phyloP scores from a whole-genome alignment of 1,140 invertebrate species.

The Danaus plexippus region DNA sequence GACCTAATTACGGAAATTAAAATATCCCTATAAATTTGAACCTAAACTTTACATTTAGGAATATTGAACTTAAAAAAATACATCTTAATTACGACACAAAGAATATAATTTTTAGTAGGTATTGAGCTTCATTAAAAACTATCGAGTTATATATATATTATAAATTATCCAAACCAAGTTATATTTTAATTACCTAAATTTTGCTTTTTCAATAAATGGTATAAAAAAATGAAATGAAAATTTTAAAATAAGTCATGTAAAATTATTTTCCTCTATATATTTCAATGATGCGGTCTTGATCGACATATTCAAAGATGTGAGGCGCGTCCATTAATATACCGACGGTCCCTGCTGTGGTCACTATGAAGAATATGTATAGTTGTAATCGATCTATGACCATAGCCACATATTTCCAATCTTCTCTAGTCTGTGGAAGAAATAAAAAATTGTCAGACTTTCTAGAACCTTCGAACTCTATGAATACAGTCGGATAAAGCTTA shows the following conservation, averaged over 20 bases:
- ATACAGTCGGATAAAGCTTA: conserved; percentile 48
- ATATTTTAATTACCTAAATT: no score
- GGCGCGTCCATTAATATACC: conserved; percentile 99
- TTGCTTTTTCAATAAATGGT: no score
- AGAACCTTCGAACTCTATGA: not conserved
- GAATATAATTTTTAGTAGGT: no score
- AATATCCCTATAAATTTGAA: no score
- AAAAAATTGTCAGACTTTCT: not conserved
- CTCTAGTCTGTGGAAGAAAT: conserved; percentile 83
- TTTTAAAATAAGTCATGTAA: not conserved
- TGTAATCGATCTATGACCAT: conserved; percentile 99
- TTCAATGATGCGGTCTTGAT: conserved; percentile 96
- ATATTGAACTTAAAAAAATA: no score
- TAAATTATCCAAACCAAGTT: no score
- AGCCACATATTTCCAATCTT: conserved; percentile 99
- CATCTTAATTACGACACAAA: no score
- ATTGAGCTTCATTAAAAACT: no score
- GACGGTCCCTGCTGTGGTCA: conserved; percentile 95
- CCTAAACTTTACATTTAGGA: no score
- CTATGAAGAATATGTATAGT: conserved; percentile 97
- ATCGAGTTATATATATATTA: no score
- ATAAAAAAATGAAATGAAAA: not conserved
- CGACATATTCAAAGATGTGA: conserved; percentile 98
- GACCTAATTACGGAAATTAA: no score
- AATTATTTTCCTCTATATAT: conserved; percentile 93